Percentiles rank a stretch among this genome's conserved stretches.
These are phyloP conservation scores for Drosophila teissieri DNA, from an alignment of 1,140 invertebrate genomes.

Conservation along the genomic window DNA sequence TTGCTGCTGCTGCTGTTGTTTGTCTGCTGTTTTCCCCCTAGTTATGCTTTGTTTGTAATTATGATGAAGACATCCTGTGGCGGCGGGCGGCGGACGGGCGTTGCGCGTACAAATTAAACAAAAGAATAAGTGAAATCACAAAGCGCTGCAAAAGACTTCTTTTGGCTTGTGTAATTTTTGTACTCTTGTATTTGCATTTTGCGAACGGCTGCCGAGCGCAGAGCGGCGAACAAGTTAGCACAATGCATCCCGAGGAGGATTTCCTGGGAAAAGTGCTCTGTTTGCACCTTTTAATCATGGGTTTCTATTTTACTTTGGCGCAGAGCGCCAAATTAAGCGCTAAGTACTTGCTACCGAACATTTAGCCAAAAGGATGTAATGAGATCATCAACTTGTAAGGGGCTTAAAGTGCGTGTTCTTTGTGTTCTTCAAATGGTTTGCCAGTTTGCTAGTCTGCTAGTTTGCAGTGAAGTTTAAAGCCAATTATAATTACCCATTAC, in stretches of 20 bases:
- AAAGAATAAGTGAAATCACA: slow-evolving; percentile 64
- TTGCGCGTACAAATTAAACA: slow-evolving; percentile 64
- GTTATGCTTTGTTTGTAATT: slow-evolving; percentile 70
- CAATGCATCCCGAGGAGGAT: slow-evolving; percentile 13
- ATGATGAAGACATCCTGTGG: slow-evolving; percentile 56
- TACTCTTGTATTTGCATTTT: slow-evolving; percentile 70
- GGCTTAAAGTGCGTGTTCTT: background rate
- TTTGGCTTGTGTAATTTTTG: slow-evolving; percentile 50
- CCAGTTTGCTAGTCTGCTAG: no score
- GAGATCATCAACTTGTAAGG: slow-evolving; percentile 2
- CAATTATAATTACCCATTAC: no score
- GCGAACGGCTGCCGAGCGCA: background rate
- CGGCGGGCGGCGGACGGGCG: background rate
- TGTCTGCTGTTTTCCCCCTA: slow-evolving; percentile 47
- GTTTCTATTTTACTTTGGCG: slow-evolving; percentile 1
- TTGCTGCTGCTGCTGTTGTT: slow-evolving; percentile 22
- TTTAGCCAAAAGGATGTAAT: background rate
- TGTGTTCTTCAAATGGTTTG: no score
- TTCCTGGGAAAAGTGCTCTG: background rate
- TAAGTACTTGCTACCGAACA: background rate
- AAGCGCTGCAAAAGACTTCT: slow-evolving; percentile 53
- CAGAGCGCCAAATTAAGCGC: slow-evolving; percentile 1
- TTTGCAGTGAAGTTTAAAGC: no score
- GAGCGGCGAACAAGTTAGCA: background rate
- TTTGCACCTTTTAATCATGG: slow-evolving; percentile 17